Conservation (phyloP, 2,113 vertebrate genomes). For the Ochotona princeps region DNA sequence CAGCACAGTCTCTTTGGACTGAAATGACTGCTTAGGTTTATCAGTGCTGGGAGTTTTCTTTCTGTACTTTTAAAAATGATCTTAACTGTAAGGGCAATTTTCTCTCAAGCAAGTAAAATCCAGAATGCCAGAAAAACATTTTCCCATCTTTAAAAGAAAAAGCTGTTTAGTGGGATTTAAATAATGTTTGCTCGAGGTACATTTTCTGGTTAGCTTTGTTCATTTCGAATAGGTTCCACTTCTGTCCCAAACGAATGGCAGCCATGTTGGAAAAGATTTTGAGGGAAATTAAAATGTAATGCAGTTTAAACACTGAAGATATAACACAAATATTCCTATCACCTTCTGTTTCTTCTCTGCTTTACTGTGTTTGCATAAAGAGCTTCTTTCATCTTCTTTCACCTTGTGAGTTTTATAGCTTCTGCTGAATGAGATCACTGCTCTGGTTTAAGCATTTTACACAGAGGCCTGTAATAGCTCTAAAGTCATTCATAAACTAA, state of each 20-base stretch:
- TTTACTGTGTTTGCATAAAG: slow-evolving; percentile 41
- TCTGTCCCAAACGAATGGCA: slow-evolving; percentile 45
- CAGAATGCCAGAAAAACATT: slow-evolving; percentile 2
- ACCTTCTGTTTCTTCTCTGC: not conserved
- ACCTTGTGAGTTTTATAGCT: slow-evolving; percentile 50
- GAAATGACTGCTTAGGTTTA: not conserved
- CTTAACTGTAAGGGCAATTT: not conserved
- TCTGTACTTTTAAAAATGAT: not conserved
- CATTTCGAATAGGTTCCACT: slow-evolving; percentile 42
- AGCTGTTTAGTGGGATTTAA: slow-evolving; percentile 34
- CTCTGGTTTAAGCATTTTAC: slow-evolving; percentile 64
- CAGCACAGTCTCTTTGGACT: not conserved
- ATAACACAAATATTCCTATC: not conserved
- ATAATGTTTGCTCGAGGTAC: slow-evolving; percentile 25
- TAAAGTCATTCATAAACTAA: slow-evolving; percentile 51
- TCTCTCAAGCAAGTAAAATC: slow-evolving; percentile 28
- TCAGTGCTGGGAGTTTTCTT: not conserved
- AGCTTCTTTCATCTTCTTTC: slow-evolving; percentile 40
- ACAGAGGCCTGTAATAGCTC: slow-evolving; percentile 23
- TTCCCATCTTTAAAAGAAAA: slow-evolving; percentile 7
- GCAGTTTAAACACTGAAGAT: slow-evolving; percentile 18
- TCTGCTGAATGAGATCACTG: slow-evolving; percentile 65
- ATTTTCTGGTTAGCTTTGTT: slow-evolving; percentile 54
- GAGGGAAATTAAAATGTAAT: slow-evolving; percentile 52
- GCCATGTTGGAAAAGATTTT: slow-evolving; percentile 68